These are phyloP conservation scores for Procavia capensis DNA, from an alignment of 2,113 vertebrate species.

Conservation along the genomic window DNA sequence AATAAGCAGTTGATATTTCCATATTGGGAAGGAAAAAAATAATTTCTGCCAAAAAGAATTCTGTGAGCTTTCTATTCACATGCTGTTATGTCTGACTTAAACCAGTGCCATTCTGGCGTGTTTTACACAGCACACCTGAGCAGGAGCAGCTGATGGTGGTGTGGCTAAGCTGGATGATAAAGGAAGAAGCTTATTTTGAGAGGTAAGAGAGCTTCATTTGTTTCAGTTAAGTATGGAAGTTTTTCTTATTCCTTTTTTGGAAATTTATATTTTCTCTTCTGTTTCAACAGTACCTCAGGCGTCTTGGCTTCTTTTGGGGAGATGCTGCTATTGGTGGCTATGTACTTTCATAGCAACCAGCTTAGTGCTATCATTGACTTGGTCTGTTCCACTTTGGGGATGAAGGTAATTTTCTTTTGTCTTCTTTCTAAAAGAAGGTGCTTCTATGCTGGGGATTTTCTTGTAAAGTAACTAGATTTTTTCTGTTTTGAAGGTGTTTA, in stretches of 20 bases:
- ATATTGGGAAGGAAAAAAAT: conserved; percentile 27
- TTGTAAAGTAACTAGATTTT: conserved; percentile 32
- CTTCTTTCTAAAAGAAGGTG: conserved; percentile 47
- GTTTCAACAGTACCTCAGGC: conserved; percentile 93
- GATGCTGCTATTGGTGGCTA: conserved; percentile 98
- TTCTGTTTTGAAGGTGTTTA: conserved; percentile 52
- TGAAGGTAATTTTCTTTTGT: conserved; percentile 93
- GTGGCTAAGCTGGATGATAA: conserved; percentile 99
- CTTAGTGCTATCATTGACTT: conserved; percentile 97
- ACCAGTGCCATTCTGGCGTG: not conserved
- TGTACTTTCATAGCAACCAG: conserved; percentile 99
- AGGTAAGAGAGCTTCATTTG: conserved; percentile 87
- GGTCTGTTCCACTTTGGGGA: conserved; percentile 96
- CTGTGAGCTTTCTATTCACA: not conserved
- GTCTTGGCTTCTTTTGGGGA: conserved; percentile 99
- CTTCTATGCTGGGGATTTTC: not conserved
- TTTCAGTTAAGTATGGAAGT: not conserved
- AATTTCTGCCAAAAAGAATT: conserved; percentile 49
- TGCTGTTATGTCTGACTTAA: not conserved
- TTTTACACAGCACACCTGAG: conserved; percentile 93
- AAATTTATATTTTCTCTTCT: conserved; percentile 68
- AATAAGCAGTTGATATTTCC: conserved; percentile 43
- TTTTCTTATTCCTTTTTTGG: not conserved
- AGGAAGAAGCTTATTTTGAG: conserved; percentile 99
- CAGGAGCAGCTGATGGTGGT: conserved; percentile 99